A percentile compares a stretch with the other conserved stretches of the same genome.
Conservation (phyloP, 2,113 vertebrate species). For the Nibea coibor region DNA sequence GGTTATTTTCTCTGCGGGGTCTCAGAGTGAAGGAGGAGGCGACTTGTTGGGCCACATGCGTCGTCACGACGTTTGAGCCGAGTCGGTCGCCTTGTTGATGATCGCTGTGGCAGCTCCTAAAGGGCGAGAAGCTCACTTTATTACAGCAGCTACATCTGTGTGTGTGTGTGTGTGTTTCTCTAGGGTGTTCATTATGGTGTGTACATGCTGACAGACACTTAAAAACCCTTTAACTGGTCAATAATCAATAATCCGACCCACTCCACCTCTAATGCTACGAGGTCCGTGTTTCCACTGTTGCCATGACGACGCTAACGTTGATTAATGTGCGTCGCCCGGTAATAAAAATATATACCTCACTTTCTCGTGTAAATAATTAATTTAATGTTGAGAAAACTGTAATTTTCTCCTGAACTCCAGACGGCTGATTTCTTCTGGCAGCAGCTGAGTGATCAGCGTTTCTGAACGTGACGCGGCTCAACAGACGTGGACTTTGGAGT, state of each 20-base stretch:
- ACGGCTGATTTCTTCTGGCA: background rate
- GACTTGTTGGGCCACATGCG: background rate
- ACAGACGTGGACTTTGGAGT: background rate
- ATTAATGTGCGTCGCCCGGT: too few species aligned
- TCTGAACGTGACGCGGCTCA: background rate
- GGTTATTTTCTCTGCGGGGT: background rate
- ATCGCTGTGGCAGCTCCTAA: conserved; percentile 8
- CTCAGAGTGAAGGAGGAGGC: background rate
- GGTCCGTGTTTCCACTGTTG: background rate
- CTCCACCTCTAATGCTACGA: too few species aligned
- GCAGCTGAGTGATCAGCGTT: background rate
- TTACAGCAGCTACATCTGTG: background rate
- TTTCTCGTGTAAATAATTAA: background rate
- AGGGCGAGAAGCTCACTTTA: conserved; percentile 26
- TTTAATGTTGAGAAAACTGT: background rate
- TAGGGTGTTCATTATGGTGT: conserved; percentile 25
- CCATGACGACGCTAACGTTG: background rate
- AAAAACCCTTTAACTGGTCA: background rate
- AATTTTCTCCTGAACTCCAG: background rate
- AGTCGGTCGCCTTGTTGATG: background rate
- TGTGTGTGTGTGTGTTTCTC: conserved; percentile 20
- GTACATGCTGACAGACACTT: conserved; percentile 9
- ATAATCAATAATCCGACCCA: conserved; percentile 24
- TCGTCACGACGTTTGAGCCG: conserved; percentile 11
- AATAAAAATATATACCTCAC: background rate